Percentiles rank a stretch among this genome's conserved stretches.
phyloP scores from a whole-genome alignment of 2,113 vertebrate genomes.

The Dasypus novemcinctus region DNA sequence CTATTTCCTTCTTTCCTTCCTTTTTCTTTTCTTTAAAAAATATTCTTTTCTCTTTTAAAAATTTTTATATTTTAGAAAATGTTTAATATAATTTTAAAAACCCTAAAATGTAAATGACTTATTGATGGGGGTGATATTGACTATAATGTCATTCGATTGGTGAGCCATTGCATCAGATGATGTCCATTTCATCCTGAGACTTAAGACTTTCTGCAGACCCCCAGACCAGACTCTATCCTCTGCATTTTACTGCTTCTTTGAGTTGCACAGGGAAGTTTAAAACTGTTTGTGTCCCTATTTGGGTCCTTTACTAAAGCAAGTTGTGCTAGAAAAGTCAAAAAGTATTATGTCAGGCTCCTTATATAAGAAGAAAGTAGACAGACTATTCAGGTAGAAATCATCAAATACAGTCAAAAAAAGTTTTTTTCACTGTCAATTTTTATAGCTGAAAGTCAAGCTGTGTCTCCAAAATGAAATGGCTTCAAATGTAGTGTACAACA shows the following conservation, averaged over 20 bases:
- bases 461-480: constrained; percentile 29
- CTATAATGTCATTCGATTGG: background rate
- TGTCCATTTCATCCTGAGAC: background rate
- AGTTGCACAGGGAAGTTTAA: background rate
- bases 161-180: background rate
- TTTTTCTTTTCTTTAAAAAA: background rate
- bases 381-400: constrained; percentile 16
- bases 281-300: background rate
- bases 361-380: constrained; percentile 5
- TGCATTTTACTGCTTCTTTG: background rate
- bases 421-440: constrained; percentile 7
- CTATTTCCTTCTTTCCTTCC: background rate
- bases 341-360: background rate
- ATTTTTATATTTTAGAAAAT: background rate
- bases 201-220: background rate
- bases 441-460: constrained; percentile 38
- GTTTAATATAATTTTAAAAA: background rate
- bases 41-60: too few species aligned
- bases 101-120: background rate
- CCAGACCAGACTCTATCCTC: background rate
- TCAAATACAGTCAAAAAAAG: background rate
- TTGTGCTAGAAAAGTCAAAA: background rate
- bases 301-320: background rate
- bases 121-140: background rate
- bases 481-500: constrained; percentile 26